Evolutionary conservation across 2,797 vertebrate genomes (phyloP).

Genomic region (Acanthopagrus latus): DNA sequence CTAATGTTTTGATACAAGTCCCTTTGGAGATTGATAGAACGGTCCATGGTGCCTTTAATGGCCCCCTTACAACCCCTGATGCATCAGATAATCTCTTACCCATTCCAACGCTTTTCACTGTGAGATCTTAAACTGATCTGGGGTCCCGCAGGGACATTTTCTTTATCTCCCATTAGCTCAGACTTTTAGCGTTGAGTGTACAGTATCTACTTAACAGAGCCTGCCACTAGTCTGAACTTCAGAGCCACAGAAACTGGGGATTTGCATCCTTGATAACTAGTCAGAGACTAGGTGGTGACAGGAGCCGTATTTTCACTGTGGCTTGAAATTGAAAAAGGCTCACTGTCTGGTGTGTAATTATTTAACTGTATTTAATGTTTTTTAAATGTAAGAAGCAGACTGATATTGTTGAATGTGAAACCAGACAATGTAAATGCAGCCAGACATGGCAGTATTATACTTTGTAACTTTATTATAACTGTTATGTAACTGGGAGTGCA

Average conservation of each 20-base stretch:
- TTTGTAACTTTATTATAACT: neutral
- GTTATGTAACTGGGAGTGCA: neutral
- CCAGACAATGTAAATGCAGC: neutral
- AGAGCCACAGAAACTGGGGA: neutral
- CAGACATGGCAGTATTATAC: neutral
- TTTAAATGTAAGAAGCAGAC: neutral
- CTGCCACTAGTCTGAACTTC: neutral
- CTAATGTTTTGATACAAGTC: conserved; percentile 89
- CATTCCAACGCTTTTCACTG: conserved; percentile 5
- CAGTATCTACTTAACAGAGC: conserved; percentile 15
- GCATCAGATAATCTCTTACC: conserved; percentile 19
- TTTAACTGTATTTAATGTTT: neutral
- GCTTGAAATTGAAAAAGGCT: neutral
- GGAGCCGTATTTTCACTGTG: conserved; percentile 17
- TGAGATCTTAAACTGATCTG: conserved; percentile 20
- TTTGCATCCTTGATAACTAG: conserved; percentile 5
- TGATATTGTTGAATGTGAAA: conserved; percentile 9
- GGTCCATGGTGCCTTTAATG: conserved; percentile 45
- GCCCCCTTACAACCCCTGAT: conserved; percentile 10
- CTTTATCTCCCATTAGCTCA: conserved; percentile 4
- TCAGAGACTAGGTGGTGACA: neutral
- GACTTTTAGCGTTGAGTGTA: neutral
- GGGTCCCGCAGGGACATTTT: neutral
- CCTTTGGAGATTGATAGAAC: conserved; percentile 58
- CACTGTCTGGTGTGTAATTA: neutral